phyloP scores from a whole-genome alignment of 2,797 vertebrate species.

The Chromis chromis region DNA sequence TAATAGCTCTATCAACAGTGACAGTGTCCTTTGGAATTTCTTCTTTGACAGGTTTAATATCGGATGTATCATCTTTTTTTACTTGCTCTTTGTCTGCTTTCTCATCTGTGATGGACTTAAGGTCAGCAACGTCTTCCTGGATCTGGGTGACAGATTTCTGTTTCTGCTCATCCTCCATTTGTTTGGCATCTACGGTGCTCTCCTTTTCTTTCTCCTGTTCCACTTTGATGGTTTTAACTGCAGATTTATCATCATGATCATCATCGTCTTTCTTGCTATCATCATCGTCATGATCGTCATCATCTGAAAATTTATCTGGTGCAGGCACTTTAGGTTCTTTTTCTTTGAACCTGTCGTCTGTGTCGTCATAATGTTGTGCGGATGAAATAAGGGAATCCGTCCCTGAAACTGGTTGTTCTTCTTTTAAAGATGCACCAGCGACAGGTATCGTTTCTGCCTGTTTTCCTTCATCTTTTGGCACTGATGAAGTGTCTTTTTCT shows the following conservation, averaged over 20 bases:
- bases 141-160: slow-evolving; percentile 42
- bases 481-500: slow-evolving; percentile 55
- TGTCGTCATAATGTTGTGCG: slow-evolving; percentile 58
- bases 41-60: slow-evolving; percentile 66
- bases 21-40: slow-evolving; percentile 43
- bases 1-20: slow-evolving; percentile 26
- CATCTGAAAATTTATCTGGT: slow-evolving; percentile 76
- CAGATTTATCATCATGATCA: slow-evolving; percentile 70
- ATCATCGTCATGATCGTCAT: slow-evolving; percentile 78
- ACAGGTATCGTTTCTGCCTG: slow-evolving; percentile 45
- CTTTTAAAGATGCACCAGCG: slow-evolving; percentile 34
- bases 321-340: slow-evolving; percentile 68
- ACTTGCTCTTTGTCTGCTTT: slow-evolving; percentile 29
- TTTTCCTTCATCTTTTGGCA: slow-evolving; percentile 59
- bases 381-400: slow-evolving; percentile 46
- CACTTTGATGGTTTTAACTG: slow-evolving; percentile 61
- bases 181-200: slow-evolving; percentile 23
- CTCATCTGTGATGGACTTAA: slow-evolving; percentile 32
- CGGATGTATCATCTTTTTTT: slow-evolving; percentile 66
- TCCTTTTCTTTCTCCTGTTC: slow-evolving; percentile 47
- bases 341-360: slow-evolving; percentile 47
- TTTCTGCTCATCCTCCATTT: slow-evolving; percentile 53
- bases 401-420: slow-evolving; percentile 47
- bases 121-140: slow-evolving; percentile 31
- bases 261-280: slow-evolving; percentile 51